Evolutionary conservation across 2,888 invertebrate species (phyloP), one percentile per base, ranked within the genome.

Genomic region (Serripes groenlandicus): DNA sequence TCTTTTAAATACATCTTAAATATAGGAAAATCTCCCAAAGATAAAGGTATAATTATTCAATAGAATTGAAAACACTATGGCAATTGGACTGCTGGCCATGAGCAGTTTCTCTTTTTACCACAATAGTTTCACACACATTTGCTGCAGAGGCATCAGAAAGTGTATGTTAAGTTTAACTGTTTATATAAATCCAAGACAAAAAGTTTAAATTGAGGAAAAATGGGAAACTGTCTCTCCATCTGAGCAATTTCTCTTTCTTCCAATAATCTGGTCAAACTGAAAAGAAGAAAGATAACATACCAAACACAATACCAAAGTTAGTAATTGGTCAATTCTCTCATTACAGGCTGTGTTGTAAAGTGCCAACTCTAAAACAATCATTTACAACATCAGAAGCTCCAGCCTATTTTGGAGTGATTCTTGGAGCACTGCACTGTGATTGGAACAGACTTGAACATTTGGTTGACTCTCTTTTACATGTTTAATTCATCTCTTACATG

Each of bases 281-380:
- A 54, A 54, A 11, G 54, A 23, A 4, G 18, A n/a, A 54, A 54
- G n/a, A 54, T 54, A 54, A 18, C 9, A 18, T 11, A 11, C 42
- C 42, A 42, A 18, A 11, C 18, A 42, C 42, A 9, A 42, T 42
- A 18, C 9, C 11, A 42, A 42, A 9, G 18, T 42, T 42, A 42
- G 42, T 42, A 42, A 9, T 11, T 42, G 42, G 7, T 21, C 23
- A n/a, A 5, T 30, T 4, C 28, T 60, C 34, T 18, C 42, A 35
- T 80, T 77, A 34, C 83, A 84, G 83, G 71, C 69, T 84, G 23
- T 74, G 75, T 1, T 66, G 30, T 42, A 84, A 60, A 52, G 34
- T 80, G 35, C 26, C n/a, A 9, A 60, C 15, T 26, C 32, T 84
- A 15, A n/a, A 66, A 11, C 56, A 42, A 42, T 69, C 74, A 28